phyloP scores from a whole-genome alignment of 2,888 invertebrate species.

The Portevinia maculata region DNA sequence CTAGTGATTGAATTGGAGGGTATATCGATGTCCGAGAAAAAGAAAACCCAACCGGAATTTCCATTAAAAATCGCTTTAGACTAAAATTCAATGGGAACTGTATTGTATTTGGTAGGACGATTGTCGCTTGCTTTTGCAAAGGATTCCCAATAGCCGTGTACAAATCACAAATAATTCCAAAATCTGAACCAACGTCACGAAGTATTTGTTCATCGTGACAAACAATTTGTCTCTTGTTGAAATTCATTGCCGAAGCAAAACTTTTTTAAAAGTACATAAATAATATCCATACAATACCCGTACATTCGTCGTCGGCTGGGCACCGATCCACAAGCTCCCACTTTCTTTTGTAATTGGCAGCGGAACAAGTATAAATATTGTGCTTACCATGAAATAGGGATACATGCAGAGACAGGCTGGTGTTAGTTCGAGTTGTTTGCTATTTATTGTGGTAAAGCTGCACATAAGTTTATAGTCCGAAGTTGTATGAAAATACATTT shows the following conservation, averaged over 20 bases:
- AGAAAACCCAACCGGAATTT: conserved; percentile 55
- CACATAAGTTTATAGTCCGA: too few relatives aligned
- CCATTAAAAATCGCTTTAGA: conserved; percentile 64
- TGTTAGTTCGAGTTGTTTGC: too few relatives aligned
- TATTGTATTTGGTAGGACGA: conserved; percentile 14
- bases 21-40: conserved; percentile 41
- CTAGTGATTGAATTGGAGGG: conserved; percentile 38
- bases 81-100: conserved; percentile 58
- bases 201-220: conserved; percentile 83
- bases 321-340: not conserved
- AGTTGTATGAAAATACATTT: too few relatives aligned
- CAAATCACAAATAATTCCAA: conserved; percentile 83
- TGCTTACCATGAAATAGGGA: not conserved
- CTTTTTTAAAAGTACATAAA: conserved; percentile 64
- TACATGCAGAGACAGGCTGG: not conserved
- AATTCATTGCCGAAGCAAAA: conserved; percentile 31
- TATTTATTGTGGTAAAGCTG: too few relatives aligned
- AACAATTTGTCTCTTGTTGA: conserved; percentile 80
- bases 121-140: conserved; percentile 44
- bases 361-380: not conserved
- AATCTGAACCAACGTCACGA: conserved; percentile 82
- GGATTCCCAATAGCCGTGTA: conserved; percentile 33
- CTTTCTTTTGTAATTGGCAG: not conserved
- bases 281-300: conserved; percentile 12
- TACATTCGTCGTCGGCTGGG: not conserved